phyloP scores from a whole-genome alignment of 92 coral and sea anemone species.

The Porites evermanni region DNA sequence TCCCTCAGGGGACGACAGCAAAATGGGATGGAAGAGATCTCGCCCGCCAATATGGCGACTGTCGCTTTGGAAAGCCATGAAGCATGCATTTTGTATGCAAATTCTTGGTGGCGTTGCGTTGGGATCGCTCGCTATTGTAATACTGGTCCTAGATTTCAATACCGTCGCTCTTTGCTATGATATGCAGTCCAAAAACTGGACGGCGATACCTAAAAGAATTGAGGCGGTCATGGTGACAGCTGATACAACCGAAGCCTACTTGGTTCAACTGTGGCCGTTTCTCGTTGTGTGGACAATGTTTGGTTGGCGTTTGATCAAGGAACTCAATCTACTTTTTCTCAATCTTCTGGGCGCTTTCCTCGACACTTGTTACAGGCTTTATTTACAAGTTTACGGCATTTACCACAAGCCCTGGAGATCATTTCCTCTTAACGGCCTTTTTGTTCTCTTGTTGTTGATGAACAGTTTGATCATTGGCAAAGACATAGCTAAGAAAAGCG shows the following conservation, averaged over 20 bases:
- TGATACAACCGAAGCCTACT: no score
- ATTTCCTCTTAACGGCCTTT: slow-evolving; percentile 49
- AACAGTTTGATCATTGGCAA: no score
- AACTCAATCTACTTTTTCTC: slow-evolving; percentile 32
- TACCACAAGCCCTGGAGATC: slow-evolving; percentile 57
- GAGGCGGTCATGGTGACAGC: no score
- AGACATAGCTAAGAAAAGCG: no score
- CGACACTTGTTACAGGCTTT: slow-evolving; percentile 58
- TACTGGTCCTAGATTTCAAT: slow-evolving; percentile 64
- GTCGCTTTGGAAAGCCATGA: not conserved
- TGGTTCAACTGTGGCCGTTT: no score
- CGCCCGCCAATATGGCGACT: no score
- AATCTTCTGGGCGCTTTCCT: slow-evolving; percentile 60
- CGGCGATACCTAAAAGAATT: no score
- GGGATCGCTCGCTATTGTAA: slow-evolving; percentile 14
- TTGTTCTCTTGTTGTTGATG: not conserved
- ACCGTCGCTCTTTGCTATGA: slow-evolving; percentile 19
- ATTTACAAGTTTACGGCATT: slow-evolving; percentile 52
- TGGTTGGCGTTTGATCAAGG: no score
- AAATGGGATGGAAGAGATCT: no score
- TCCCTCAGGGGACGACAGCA: no score
- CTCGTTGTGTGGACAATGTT: no score
- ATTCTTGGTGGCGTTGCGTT: not conserved
- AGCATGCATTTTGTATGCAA: not conserved
- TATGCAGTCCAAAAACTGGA: no score